These are phyloP conservation scores for Brachionus sp. DNA, from an alignment of 1,140 invertebrate genomes.

Conservation along the genomic window DNA sequence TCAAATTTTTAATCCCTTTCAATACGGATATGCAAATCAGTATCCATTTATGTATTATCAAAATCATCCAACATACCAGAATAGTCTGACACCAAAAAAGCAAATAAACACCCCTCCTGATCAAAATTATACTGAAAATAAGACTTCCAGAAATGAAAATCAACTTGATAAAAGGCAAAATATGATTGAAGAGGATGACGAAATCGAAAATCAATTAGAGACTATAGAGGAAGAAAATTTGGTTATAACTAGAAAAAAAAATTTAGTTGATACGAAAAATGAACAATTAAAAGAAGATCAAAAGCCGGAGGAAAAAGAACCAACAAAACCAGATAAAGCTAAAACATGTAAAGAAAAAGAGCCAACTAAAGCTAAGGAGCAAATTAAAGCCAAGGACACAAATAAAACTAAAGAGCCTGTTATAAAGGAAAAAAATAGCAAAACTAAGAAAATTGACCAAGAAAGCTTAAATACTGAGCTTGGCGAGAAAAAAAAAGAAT, in stretches of 20 bases:
- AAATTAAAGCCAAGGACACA: neutral
- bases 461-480: neutral
- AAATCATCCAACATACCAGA: neutral
- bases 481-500: neutral
- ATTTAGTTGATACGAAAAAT: neutral
- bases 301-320: neutral
- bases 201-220: neutral
- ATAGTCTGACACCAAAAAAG: neutral
- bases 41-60: slow-evolving; percentile 6
- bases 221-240: slow-evolving; percentile 16
- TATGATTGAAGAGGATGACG: slow-evolving; percentile 12
- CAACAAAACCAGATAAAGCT: neutral
- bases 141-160: neutral
- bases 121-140: neutral
- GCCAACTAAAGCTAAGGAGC: neutral
- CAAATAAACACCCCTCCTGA: neutral
- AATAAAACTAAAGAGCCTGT: neutral
- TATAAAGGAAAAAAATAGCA: neutral
- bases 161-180: neutral
- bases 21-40: neutral
- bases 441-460: neutral
- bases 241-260: neutral
- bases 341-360: neutral
- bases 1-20: slow-evolving; percentile 12
- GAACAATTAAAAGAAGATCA: neutral